A percentile compares a stretch with the other conserved stretches of the same genome.
phyloP scores from a whole-genome alignment of 2,113 vertebrate species.

The Candoia aspera region DNA sequence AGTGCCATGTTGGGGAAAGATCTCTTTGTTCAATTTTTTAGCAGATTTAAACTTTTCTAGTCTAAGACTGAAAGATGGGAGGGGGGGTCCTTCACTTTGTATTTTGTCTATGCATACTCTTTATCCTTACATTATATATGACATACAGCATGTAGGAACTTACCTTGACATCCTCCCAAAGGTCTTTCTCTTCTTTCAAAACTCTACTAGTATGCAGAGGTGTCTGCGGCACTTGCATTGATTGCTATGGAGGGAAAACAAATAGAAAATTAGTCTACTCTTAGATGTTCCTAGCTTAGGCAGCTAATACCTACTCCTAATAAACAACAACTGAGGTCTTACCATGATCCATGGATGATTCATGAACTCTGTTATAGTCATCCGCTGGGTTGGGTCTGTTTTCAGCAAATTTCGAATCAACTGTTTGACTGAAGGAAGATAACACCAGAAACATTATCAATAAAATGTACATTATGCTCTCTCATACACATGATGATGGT shows the following conservation, averaged over 20 bases:
- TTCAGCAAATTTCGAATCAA: slow-evolving; percentile 93
- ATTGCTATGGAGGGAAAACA: slow-evolving; percentile 77
- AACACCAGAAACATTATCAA: background rate
- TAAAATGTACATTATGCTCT: background rate
- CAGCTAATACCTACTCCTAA: background rate
- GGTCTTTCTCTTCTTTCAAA: slow-evolving; percentile 93
- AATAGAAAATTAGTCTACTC: background rate
- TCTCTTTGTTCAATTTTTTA: background rate
- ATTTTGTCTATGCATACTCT: background rate
- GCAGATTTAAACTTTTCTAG: background rate
- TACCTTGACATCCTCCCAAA: slow-evolving; percentile 98
- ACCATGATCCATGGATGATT: slow-evolving; percentile 99
- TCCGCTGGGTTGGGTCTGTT: slow-evolving; percentile 94
- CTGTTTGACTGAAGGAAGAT: slow-evolving; percentile 83
- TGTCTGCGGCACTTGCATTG: slow-evolving; percentile 94
- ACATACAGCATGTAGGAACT: slow-evolving; percentile 18
- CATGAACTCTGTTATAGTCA: slow-evolving; percentile 99
- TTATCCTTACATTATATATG: background rate
- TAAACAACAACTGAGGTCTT: slow-evolving; percentile 7
- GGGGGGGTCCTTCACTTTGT: background rate
- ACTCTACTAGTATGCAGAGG: slow-evolving; percentile 97
- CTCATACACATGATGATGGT: background rate
- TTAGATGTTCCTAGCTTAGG: background rate
- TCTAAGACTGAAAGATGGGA: background rate
- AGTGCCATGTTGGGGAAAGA: too few species aligned